Base-by-base conservation (phyloP, 2,797 vertebrate species). In the Mormyrops attenuatus region DNA sequence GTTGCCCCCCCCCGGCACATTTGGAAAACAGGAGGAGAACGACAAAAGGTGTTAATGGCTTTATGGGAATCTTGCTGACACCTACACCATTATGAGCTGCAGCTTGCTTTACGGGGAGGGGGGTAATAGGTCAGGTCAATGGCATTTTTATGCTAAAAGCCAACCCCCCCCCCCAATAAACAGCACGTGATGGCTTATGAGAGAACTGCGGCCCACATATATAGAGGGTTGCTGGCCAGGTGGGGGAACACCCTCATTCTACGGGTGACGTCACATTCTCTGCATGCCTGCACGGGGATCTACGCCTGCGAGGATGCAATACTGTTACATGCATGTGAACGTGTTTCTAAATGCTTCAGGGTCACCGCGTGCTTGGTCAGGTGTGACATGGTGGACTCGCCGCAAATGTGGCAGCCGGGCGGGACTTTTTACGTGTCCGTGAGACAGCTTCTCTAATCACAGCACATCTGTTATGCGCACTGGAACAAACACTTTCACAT, bases 11-110 rank as follows among this genome's bases (percentile, higher is more conserved):
- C 96, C 22, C 7, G 95, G 97, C 96, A 95, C 94, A 95, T 97
- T 96, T 94, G 93, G 95, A 96, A 94, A 96, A 94, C 94, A 94
- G 93, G 95, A 95, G 96, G 95, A 94, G 94, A 93, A 97, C 96
- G 97, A 98, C 97, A 97, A 98, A 98, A 97, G 97, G 97, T 97
- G 97, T 97, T 98, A 99, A 99, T 97, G 96, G 97, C 96, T 98
- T 97, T 97, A 97, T 97, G 96, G 96, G 94, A 95, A 95, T 96
- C 97, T 96, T 96, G 96, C 97, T 97, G 97, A 97, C 97, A 97
- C 96, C 97, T 96, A 96, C 96, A 94, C 97, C 96, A 97, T 98
- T 98, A 97, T 94, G 96, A 96, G 95, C 96, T 96, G 97, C 95
- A 96, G 89, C 97, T 97, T 96, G 95, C 96, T 95, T 95, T 93